A percentile compares a stretch with the other conserved stretches of the same genome.
These are phyloP conservation scores for Trachelipus rathkii DNA, from an alignment of 1,140 invertebrate genomes.

Conservation along the genomic window DNA sequence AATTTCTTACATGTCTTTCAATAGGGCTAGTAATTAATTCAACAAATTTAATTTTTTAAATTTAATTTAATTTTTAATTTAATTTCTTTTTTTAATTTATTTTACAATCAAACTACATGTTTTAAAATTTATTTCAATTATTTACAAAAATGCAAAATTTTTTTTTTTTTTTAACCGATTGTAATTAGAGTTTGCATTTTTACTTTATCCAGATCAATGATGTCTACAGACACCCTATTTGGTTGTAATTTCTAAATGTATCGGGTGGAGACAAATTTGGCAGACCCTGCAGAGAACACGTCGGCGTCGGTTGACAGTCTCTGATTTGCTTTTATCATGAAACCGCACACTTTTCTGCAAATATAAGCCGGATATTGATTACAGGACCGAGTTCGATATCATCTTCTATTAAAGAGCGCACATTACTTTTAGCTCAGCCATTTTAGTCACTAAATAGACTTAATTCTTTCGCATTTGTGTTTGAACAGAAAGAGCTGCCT, in stretches of 20 bases:
- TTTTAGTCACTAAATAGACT: neutral
- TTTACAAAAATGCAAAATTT: too few species aligned
- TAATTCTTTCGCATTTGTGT: neutral
- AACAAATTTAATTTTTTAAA: too few species aligned
- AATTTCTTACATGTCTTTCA: too few species aligned
- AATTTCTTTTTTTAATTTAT: too few species aligned
- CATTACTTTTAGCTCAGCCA: constrained; percentile 23
- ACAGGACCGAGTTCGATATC: constrained; percentile 32
- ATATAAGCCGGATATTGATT: constrained; percentile 37
- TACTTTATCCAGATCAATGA: too few species aligned
- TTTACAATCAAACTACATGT: too few species aligned
- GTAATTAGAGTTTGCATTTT: too few species aligned
- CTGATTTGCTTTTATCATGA: constrained; percentile 21
- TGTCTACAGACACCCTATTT: constrained; percentile 26
- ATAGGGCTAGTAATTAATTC: too few species aligned
- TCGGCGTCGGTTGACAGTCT: constrained; percentile 25
- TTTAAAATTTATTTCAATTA: too few species aligned
- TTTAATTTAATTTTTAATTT: too few species aligned
- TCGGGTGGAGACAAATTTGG: constrained; percentile 20
- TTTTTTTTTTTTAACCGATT: too few species aligned
- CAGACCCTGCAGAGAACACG: neutral
- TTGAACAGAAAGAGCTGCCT: neutral
- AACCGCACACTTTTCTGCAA: constrained; percentile 21
- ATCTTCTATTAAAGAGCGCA: constrained; percentile 30
- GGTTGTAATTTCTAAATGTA: constrained; percentile 22